phyloP scores from a whole-genome alignment of 2,797 vertebrate genomes.

The Odontamblyopus lacepedii region DNA sequence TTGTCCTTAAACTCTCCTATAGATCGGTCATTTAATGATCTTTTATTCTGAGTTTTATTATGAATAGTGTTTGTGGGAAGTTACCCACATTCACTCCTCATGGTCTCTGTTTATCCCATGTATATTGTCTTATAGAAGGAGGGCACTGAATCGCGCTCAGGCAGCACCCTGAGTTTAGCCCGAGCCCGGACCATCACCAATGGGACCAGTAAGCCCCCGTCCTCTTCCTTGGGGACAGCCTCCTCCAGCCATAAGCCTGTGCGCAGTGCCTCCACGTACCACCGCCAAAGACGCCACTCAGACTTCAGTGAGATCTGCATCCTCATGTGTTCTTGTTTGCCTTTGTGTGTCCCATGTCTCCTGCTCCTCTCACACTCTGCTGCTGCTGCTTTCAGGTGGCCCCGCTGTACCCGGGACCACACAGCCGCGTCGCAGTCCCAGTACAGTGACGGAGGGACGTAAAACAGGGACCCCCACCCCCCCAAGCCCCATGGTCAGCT shows the following conservation, averaged over 20 bases:
- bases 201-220: slow-evolving; percentile 82
- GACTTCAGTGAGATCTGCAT: slow-evolving; percentile 85
- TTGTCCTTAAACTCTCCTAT: too few relatives aligned
- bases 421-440: slow-evolving; percentile 88
- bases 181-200: slow-evolving; percentile 85
- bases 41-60: too few relatives aligned
- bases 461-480: slow-evolving; percentile 72
- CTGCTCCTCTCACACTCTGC: not conserved
- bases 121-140: slow-evolving; percentile 61
- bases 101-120: not conserved
- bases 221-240: slow-evolving; percentile 30
- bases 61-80: too few relatives aligned
- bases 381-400: slow-evolving; percentile 74
- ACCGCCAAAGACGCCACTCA: slow-evolving; percentile 91
- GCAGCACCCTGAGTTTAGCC: slow-evolving; percentile 86
- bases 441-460: not conserved
- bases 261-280: slow-evolving; percentile 86
- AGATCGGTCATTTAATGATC: too few relatives aligned
- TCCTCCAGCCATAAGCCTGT: slow-evolving; percentile 83
- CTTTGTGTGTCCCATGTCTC: not conserved
- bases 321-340: not conserved
- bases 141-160: slow-evolving; percentile 76
- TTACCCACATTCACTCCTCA: too few relatives aligned
- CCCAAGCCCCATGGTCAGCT: slow-evolving; percentile 94
- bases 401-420: slow-evolving; percentile 79